Conservation (phyloP, 2,888 invertebrate species). For the Leptinotarsa juncta region DNA sequence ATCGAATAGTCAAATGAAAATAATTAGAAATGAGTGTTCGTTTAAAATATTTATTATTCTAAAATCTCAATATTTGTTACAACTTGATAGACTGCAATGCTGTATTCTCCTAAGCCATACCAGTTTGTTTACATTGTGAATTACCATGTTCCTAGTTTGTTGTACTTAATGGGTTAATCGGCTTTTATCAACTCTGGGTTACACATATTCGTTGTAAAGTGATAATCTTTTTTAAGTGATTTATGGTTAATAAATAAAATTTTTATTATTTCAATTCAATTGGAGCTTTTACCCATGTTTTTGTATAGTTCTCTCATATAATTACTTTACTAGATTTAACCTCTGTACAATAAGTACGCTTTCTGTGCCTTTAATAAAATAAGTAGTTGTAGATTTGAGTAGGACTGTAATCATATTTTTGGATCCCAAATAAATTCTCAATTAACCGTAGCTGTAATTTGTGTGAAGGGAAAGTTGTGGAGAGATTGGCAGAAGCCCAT, state of each 20-base stretch:
- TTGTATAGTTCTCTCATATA: slow-evolving; percentile 54
- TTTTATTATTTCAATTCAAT: slow-evolving; percentile 42
- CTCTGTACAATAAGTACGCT: slow-evolving; percentile 65
- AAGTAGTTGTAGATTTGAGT: slow-evolving; percentile 59
- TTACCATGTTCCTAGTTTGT: slow-evolving; percentile 48
- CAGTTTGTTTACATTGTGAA: slow-evolving; percentile 35
- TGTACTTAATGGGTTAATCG: slow-evolving; percentile 51
- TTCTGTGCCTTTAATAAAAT: slow-evolving; percentile 65
- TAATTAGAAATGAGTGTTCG: background rate
- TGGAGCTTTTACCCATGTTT: slow-evolving; percentile 47
- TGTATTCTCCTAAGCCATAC: slow-evolving; percentile 46
- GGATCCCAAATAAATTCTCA: slow-evolving; percentile 51
- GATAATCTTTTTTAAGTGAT: slow-evolving; percentile 40
- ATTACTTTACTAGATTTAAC: slow-evolving; percentile 56
- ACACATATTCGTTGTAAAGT: slow-evolving; percentile 37
- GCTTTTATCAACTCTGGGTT: slow-evolving; percentile 33
- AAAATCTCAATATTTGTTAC: slow-evolving; percentile 31
- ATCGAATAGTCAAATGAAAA: slow-evolving; percentile 2
- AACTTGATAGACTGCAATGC: slow-evolving; percentile 38
- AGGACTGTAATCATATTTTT: slow-evolving; percentile 65
- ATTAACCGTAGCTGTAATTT: slow-evolving; percentile 34
- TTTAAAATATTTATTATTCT: background rate
- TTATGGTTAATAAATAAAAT: slow-evolving; percentile 41
- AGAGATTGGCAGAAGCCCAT: too few species aligned
- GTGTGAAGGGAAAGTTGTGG: too few species aligned